A percentile compares a stretch with the other conserved stretches of the same genome.
phyloP scores from a whole-genome alignment of 2,797 vertebrate genomes.

The Poecilia velifera region DNA sequence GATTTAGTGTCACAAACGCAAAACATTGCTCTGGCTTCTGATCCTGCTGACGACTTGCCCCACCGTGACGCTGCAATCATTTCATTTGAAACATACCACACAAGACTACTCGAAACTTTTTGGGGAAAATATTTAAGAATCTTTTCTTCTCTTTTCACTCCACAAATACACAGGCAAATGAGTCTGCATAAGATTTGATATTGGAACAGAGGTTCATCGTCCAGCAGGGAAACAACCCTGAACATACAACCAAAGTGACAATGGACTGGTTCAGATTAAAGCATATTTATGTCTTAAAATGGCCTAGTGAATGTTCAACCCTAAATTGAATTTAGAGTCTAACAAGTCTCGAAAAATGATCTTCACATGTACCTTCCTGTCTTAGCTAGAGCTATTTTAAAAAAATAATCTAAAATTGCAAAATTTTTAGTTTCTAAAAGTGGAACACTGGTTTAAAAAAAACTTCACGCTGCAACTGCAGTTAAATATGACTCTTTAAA shows the following conservation, averaged over 20 bases:
- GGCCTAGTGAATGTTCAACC: neutral
- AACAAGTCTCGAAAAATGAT: neutral
- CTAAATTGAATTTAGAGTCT: neutral
- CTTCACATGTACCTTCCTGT: neutral
- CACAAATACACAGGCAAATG: neutral
- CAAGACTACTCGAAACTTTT: neutral
- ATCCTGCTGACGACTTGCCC: neutral
- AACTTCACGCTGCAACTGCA: neutral
- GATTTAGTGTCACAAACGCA: neutral
- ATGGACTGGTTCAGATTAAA: neutral
- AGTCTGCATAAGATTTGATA: neutral
- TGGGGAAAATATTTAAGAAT: neutral
- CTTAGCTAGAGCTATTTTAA: neutral
- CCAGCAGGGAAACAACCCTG: neutral
- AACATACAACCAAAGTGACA: neutral
- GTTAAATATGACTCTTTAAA: neutral
- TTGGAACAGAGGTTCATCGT: neutral
- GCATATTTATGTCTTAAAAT: neutral
- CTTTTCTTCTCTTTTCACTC: neutral
- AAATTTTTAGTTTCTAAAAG: neutral
- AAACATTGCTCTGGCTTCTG: neutral
- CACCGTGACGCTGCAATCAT: neutral
- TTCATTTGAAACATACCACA: neutral
- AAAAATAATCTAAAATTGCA: neutral
- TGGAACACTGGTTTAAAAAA: neutral